Percentiles rank a stretch among this genome's conserved stretches.
Evolutionary conservation across 2,113 vertebrate genomes (phyloP).

Genomic region (Ailuropoda melanoleuca): DNA sequence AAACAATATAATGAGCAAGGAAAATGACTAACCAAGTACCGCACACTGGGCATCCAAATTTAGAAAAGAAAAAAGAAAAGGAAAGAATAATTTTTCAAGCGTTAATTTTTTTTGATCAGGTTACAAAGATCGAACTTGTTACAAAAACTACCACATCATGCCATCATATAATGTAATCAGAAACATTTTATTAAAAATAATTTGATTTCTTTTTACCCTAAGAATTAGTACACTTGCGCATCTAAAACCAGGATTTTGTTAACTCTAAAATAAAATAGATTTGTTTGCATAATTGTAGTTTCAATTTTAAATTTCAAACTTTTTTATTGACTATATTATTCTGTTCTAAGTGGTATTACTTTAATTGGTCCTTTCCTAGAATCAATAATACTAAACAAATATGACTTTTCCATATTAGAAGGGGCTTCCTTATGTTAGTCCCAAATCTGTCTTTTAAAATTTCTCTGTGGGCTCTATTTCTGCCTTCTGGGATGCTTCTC

Average conservation of each 20-base stretch:
- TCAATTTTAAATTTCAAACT: background rate
- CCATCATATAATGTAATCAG: background rate
- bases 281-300: background rate
- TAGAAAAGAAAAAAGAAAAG: background rate
- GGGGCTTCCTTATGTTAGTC: background rate
- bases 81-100: background rate
- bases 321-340: background rate
- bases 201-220: background rate
- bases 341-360: background rate
- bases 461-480: background rate
- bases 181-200: background rate
- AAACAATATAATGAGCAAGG: background rate
- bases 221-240: background rate
- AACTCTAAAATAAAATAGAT: background rate
- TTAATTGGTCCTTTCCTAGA: background rate
- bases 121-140: background rate
- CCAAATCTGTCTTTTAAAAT: background rate
- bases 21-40: background rate
- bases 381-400: background rate
- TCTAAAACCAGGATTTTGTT: background rate
- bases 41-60: background rate
- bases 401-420: background rate
- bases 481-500: background rate
- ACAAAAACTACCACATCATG: background rate
- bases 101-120: background rate